Base-by-base conservation (phyloP, 2,113 vertebrate species). In the Aegypius monachus region DNA sequence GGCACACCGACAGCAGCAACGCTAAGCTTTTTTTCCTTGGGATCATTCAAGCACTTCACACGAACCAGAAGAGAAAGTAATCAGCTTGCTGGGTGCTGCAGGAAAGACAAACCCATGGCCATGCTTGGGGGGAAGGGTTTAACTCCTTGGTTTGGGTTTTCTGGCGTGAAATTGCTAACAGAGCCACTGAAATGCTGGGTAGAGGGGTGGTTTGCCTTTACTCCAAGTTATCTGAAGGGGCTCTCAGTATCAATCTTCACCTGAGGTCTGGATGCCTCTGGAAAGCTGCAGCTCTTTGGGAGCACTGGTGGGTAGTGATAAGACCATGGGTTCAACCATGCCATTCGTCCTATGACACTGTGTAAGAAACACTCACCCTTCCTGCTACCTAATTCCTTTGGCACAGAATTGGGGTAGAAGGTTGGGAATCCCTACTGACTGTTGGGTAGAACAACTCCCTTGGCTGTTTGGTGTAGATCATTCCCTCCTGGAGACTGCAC, bases 41-140 rank as follows among this genome's bases (percentile, higher is more conserved):
- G 38, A 25, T 48, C 20, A 0, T 7, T 32, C 56, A 20, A 36
- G 12, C 2, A 2, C 53, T 83, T 53, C 61, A 4, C 1, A 0
- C 0, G 0, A 59, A 40, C 59, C 81, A 12, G 59, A 5, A 48
- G 78, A 21, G 61, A 36, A 12, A 19, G 15, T 3, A 8, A 25
- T 32, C 65, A 8, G 81, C 65, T 61, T 6, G 12, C 10, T 26
- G 68, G 55, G 58, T 72, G 53, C 81, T 65, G 52, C 13, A 5
- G 59, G 72, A 52, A n/a, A 8, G 55, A 17, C 17, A 9, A 38
- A 53, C 4, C 87, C 29, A 0, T 18, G 71, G 75, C 14, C 2
- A 0, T 19, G 65, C 8, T 23, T 21, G n/a, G 18, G 20, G 13
- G 11, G 20, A 17, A 29, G 66, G 25, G 16, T 21, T 55, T 21